A percentile compares a stretch with the other conserved stretches of the same genome.
phyloP scores from a whole-genome alignment of 2,113 vertebrate genomes.

The Rana temporaria region DNA sequence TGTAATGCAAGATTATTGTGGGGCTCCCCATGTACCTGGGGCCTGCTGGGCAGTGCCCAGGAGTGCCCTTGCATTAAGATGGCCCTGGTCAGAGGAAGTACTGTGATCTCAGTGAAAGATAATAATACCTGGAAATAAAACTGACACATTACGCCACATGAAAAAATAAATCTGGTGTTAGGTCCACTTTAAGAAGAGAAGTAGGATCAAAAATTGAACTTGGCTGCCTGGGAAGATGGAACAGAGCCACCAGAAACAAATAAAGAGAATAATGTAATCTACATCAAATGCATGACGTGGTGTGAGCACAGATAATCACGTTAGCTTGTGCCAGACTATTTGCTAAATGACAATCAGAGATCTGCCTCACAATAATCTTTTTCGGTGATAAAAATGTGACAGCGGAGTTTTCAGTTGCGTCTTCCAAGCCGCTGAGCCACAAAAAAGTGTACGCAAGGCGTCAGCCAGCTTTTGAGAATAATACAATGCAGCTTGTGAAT shows the following conservation, averaged over 20 bases:
- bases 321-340: background rate
- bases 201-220: too few relatives aligned
- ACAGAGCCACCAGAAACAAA: background rate
- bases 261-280: background rate
- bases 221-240: background rate
- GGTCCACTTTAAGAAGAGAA: too few relatives aligned
- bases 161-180: too few relatives aligned
- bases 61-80: too few relatives aligned
- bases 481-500: background rate
- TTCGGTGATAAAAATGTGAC: constrained; percentile 11
- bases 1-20: too few relatives aligned
- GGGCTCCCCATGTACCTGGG: too few relatives aligned
- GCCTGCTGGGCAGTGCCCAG: too few relatives aligned
- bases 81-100: too few relatives aligned
- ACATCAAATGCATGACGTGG: background rate
- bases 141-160: too few relatives aligned
- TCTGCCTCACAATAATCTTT: constrained; percentile 12
- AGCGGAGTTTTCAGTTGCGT: background rate
- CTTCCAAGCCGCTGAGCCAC: background rate
- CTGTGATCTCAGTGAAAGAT: too few relatives aligned
- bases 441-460: background rate
- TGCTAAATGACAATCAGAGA: constrained; percentile 8
- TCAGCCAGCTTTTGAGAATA: background rate
- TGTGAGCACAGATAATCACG: background rate
- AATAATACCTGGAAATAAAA: too few relatives aligned